Evolutionary conservation across 1,140 invertebrate genomes (phyloP), one percentile per base, ranked within the genome.

Genomic region (Polypedilum pembai): DNA sequence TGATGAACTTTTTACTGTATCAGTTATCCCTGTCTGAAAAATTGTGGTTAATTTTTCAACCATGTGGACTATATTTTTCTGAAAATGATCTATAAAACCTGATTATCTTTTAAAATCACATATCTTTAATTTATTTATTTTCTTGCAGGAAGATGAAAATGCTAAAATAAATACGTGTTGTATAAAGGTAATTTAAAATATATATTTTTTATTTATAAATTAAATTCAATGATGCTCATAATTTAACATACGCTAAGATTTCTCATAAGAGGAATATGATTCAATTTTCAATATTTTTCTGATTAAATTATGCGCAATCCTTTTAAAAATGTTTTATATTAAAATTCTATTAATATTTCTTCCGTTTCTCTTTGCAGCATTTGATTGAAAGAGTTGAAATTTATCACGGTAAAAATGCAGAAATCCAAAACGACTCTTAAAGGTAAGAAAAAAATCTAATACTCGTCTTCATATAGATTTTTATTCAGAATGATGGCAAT

Each of bases 1-100:
- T 69, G 65, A 69, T 69, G 65, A 56, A 69, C 65, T 18, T 7
- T 18, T 69, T 20, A 66, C 8, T 69, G 17, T 69, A 18, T 20
- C 65, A 69, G 65, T 69, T 69, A 69, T 69, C 65, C 65, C 65
- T 69, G 65, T 69, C 65, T 69, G 65, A 69, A 69, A n/a, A 69
- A 69, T 69, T 56, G 45, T 56, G 45, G 65, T 20, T 21, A 69
- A 18, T 20, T 20, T 18, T 20, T 18, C n/a, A 69, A 69, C 65
- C 65, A 69, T 69, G 65, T 69, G 65, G 65, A 69, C 45, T 56
- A 56, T 15, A 8, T 56, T n/a, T 33, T n/a, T 56, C 45, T 56
- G 45, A 56, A 4, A n/a, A 33, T 5, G 5, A 3, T 33, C 5
- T 33, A 33, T 3, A 33, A 33, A 3, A 33, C 5, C 24, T 33